Evolutionary conservation across 2,113 vertebrate genomes (phyloP).

Genomic region (Caranx melampygus): DNA sequence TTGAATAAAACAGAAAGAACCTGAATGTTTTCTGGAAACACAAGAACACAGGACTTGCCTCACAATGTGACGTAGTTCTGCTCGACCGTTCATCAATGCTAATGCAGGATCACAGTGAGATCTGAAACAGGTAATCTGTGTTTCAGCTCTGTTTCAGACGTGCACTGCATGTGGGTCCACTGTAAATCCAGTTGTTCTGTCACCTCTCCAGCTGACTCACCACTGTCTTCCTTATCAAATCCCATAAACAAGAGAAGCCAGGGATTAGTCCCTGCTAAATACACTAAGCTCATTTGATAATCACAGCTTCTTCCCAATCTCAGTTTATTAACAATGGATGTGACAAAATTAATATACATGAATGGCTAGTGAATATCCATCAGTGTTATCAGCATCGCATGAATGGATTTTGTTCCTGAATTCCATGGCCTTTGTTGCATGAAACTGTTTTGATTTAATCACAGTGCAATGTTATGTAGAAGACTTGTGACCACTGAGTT

Average conservation of each 20-base stretch:
- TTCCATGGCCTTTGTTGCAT: conserved; percentile 39
- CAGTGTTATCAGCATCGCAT: conserved; percentile 44
- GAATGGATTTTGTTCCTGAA: conserved; percentile 40
- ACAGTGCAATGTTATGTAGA: conserved; percentile 32
- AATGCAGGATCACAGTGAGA: conserved; percentile 26
- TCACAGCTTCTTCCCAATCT: conserved; percentile 69
- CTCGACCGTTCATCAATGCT: background rate
- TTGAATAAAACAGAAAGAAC: background rate
- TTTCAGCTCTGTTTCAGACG: conserved; percentile 19
- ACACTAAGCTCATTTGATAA: conserved; percentile 75
- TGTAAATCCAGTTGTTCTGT: conserved; percentile 67
- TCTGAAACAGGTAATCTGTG: conserved; percentile 29
- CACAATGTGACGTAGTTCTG: background rate
- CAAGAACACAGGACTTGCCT: background rate
- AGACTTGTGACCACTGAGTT: conserved; percentile 15
- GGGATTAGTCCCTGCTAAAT: conserved; percentile 72
- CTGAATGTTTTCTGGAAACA: background rate
- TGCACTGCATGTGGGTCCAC: conserved; percentile 28
- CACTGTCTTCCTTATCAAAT: conserved; percentile 69
- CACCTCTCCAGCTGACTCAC: conserved; percentile 74
- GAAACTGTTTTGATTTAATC: conserved; percentile 41
- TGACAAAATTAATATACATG: conserved; percentile 68
- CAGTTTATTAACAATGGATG: conserved; percentile 71
- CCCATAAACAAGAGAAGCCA: conserved; percentile 69
- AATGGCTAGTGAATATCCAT: conserved; percentile 55